These are phyloP conservation scores for Murina feae DNA, from an alignment of 2,113 vertebrate genomes.

Conservation along the genomic window DNA sequence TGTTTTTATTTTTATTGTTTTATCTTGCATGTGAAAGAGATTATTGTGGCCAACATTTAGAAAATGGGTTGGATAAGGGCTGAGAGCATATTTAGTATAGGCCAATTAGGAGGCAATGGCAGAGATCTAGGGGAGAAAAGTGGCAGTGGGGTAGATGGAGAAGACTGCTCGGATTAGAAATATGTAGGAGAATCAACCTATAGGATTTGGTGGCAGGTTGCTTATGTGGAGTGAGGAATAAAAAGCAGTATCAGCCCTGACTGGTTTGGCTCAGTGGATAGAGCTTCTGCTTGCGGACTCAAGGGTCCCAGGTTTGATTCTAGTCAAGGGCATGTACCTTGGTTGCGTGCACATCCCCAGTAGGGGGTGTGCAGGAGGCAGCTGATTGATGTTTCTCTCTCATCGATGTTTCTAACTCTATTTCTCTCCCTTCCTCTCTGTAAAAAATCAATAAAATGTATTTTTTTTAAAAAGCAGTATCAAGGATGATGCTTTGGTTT, in stretches of 20 bases:
- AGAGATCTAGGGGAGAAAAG: neutral
- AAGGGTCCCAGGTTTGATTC: no score
- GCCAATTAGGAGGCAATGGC: neutral
- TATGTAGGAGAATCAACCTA: neutral
- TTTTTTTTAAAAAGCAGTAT: no score
- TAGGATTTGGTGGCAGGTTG: neutral
- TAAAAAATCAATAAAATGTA: no score
- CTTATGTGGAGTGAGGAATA: neutral
- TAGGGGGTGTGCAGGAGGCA: no score
- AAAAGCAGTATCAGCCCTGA: no score
- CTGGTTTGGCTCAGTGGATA: no score
- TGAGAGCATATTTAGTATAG: neutral
- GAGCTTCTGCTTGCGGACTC: no score
- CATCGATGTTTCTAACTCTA: no score
- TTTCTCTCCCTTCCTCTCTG: no score
- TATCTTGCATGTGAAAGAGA: neutral
- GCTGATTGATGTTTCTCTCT: no score
- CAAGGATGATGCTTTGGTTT: neutral
- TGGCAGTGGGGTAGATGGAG: neutral
- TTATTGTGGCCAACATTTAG: neutral
- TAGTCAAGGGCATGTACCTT: no score
- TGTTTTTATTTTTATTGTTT: neutral
- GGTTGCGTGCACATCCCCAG: no score
- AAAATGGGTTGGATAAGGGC: neutral
- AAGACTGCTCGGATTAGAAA: neutral